Conservation (phyloP, 2,888 invertebrate species). For the Teinopalpus imperialis region DNA sequence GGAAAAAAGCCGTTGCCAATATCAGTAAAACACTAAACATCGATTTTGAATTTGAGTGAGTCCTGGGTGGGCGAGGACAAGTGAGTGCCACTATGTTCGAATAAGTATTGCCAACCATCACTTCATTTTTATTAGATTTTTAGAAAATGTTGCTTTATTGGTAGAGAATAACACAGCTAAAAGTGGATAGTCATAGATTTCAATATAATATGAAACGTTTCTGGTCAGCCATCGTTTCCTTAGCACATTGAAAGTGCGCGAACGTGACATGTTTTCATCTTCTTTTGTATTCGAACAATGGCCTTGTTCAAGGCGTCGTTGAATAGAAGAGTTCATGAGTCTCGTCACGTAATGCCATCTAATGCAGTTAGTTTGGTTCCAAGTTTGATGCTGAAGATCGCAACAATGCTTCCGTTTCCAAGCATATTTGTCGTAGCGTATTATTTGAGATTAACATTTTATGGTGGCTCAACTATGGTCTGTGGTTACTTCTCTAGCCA, state of each 20-base stretch:
- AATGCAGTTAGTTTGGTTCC: conserved; percentile 17
- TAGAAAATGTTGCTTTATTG: too few relatives aligned
- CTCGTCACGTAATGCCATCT: conserved; percentile 16
- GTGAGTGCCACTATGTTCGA: too few relatives aligned
- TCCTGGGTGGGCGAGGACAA: too few relatives aligned
- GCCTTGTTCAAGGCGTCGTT: background rate
- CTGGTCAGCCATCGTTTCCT: conserved; percentile 3
- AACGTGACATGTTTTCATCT: conserved; percentile 13
- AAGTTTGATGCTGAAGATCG: conserved; percentile 11
- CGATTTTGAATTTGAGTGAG: too few relatives aligned
- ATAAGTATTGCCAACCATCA: too few relatives aligned
- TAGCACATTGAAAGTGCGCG: conserved; percentile 1
- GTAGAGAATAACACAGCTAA: too few relatives aligned
- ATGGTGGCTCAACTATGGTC: too few relatives aligned
- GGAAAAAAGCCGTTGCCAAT: too few relatives aligned
- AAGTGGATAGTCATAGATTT: conserved; percentile 1
- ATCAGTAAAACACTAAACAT: too few relatives aligned
- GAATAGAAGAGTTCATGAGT: conserved; percentile 15
- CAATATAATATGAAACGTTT: conserved; percentile 1
- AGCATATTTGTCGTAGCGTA: background rate
- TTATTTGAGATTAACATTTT: background rate
- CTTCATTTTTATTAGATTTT: too few relatives aligned
- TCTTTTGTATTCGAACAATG: conserved; percentile 20
- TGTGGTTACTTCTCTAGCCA: too few relatives aligned
- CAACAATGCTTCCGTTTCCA: conserved; percentile 7